A percentile compares a stretch with the other conserved stretches of the same genome.
phyloP scores from a whole-genome alignment of 2,888 invertebrate species.

The Baronia brevicornis region DNA sequence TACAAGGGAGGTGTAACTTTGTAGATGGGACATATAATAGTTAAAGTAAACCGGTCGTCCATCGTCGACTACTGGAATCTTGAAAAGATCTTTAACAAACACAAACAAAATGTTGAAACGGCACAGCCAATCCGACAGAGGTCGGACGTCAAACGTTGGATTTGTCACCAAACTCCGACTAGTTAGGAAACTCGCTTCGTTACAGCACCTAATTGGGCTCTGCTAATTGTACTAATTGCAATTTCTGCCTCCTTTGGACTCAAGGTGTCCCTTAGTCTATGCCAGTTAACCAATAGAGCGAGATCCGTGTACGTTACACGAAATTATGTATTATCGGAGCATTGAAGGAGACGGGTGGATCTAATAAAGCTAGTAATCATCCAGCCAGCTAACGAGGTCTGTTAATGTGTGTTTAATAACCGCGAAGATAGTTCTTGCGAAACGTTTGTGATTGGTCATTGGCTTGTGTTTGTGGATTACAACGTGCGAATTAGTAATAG shows the following conservation, averaged over 20 bases:
- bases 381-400: constrained; percentile 15
- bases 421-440: constrained; percentile 14
- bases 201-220: constrained; percentile 67
- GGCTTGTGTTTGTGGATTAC: constrained; percentile 9
- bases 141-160: constrained; percentile 53
- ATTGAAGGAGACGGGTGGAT: neutral
- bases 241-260: constrained; percentile 56
- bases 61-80: constrained; percentile 1
- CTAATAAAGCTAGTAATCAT: constrained; percentile 8
- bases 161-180: constrained; percentile 58
- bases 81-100: constrained; percentile 23
- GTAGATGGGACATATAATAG: constrained; percentile 1
- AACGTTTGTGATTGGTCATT: constrained; percentile 16
- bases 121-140: constrained; percentile 44
- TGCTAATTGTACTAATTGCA: constrained; percentile 65
- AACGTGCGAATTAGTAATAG: constrained; percentile 1
- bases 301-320: constrained; percentile 17
- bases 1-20: too few species aligned
- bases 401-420: constrained; percentile 17
- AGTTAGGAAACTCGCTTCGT: constrained; percentile 60
- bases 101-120: constrained; percentile 42
- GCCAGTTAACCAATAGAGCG: constrained; percentile 17
- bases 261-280: constrained; percentile 44
- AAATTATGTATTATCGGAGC: constrained; percentile 11
- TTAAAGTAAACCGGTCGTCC: neutral